Percentiles rank a stretch among this genome's conserved stretches.
These are phyloP conservation scores for Batillaria attramentaria DNA, from an alignment of 1,140 invertebrate genomes.

Conservation along the genomic window DNA sequence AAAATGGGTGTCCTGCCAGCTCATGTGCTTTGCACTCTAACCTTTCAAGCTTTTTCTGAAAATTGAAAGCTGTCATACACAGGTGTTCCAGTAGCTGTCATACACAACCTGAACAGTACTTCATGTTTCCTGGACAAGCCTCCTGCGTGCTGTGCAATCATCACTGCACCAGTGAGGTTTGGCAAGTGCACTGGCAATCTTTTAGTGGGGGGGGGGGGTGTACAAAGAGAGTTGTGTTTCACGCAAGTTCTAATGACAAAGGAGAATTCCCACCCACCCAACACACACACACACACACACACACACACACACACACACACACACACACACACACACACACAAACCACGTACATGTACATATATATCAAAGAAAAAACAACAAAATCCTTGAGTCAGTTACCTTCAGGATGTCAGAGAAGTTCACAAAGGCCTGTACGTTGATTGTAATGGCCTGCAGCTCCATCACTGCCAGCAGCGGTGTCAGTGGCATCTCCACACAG, in stretches of 20 bases:
- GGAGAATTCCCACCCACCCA: neutral
- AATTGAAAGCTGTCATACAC: no score
- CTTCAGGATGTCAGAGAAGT: slow-evolving; percentile 70
- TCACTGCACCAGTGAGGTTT: no score
- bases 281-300: neutral
- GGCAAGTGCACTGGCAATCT: no score
- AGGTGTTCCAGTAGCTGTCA: no score
- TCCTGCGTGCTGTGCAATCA: no score
- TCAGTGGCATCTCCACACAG: slow-evolving; percentile 73
- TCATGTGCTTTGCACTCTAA: slow-evolving; percentile 72
- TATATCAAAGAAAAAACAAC: no score
- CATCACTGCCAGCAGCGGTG: slow-evolving; percentile 75
- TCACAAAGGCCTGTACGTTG: slow-evolving; percentile 69
- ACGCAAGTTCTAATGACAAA: no score
- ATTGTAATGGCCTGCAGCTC: slow-evolving; percentile 72
- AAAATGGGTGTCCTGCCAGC: slow-evolving; percentile 73
- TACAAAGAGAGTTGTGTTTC: no score
- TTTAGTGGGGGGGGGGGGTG: no score
- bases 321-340: neutral
- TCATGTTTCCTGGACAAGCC: no score
- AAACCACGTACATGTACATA: neutral
- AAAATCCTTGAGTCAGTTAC: no score
- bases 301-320: neutral
- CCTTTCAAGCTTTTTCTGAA: slow-evolving; percentile 65
- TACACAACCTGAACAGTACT: no score